Conservation (phyloP, 1,140 invertebrate genomes). For the Archegozetes longisetosus region DNA sequence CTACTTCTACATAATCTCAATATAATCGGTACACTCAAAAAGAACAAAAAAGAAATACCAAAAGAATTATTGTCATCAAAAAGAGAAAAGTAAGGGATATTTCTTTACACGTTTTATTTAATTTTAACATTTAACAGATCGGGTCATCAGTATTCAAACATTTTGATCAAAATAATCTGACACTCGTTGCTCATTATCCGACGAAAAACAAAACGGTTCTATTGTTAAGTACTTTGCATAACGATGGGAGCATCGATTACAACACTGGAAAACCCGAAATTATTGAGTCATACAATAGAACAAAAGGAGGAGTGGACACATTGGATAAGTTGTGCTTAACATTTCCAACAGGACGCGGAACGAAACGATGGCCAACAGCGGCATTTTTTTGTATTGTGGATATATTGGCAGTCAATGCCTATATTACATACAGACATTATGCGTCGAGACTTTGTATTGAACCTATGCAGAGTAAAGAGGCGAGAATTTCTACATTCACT, state of each 20-base stretch:
- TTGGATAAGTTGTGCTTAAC: conserved; percentile 30
- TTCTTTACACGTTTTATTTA: too few species aligned
- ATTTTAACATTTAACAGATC: too few species aligned
- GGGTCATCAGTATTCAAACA: conserved; percentile 9
- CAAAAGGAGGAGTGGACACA: conserved; percentile 32
- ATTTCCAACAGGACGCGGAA: conserved; percentile 26
- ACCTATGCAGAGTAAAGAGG: neutral
- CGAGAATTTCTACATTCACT: neutral
- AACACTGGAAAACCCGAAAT: conserved; percentile 28
- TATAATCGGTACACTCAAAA: conserved; percentile 17
- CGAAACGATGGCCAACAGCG: conserved; percentile 25
- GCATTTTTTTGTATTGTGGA: neutral
- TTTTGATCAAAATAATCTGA: conserved; percentile 14
- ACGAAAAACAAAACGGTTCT: conserved; percentile 22
- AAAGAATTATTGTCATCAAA: conserved; percentile 1
- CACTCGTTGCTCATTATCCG: conserved; percentile 19
- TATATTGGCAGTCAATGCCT: neutral
- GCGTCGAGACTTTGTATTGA: neutral
- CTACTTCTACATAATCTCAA: conserved; percentile 19
- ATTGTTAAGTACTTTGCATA: conserved; percentile 20
- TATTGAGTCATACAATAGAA: conserved; percentile 29
- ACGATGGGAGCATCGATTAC: conserved; percentile 14
- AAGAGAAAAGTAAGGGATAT: conserved; percentile 9
- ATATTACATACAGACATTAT: neutral
- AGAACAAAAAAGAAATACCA: conserved; percentile 20